A percentile compares a stretch with the other conserved stretches of the same genome.
Evolutionary conservation across 2,888 invertebrate genomes (phyloP).

Genomic region (Punctoribates punctum): DNA sequence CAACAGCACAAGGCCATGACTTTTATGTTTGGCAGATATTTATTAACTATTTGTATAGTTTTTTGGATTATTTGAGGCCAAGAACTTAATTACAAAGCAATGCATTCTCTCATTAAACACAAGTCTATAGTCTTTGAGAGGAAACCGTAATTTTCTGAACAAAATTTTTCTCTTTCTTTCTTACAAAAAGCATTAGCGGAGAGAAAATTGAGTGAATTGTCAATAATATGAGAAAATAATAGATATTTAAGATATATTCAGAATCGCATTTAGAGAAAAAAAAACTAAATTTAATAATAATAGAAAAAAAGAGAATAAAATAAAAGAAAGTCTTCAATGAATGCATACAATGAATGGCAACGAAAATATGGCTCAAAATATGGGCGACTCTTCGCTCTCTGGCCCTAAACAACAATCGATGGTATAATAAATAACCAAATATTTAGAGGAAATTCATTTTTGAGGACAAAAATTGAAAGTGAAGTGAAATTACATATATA

Average conservation of each 20-base stretch:
- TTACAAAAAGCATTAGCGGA: background rate
- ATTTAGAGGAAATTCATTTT: constrained; percentile 28
- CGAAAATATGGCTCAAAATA: background rate
- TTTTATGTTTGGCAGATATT: constrained; percentile 16
- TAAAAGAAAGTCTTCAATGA: background rate
- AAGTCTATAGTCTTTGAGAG: no score
- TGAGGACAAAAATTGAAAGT: constrained; percentile 5
- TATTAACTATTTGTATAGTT: background rate
- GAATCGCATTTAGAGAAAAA: background rate
- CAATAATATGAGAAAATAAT: constrained; percentile 14
- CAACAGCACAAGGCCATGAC: constrained; percentile 26
- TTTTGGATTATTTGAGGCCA: background rate
- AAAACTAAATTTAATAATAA: background rate
- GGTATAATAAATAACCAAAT: constrained; percentile 26
- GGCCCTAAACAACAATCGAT: constrained; percentile 14
- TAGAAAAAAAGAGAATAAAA: background rate
- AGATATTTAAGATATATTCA: constrained; percentile 2
- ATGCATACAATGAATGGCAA: constrained; percentile 4
- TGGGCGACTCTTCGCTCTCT: background rate
- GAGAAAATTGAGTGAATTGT: constrained; percentile 1
- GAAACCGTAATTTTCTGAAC: no score
- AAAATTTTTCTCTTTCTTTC: no score
- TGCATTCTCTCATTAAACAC: no score
- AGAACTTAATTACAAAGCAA: background rate
- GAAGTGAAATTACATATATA: constrained; percentile 27